Evolutionary conservation across 1,140 invertebrate species (phyloP), one percentile per base, ranked within the genome.

Genomic region (Phymorhynchus buccinoides): DNA sequence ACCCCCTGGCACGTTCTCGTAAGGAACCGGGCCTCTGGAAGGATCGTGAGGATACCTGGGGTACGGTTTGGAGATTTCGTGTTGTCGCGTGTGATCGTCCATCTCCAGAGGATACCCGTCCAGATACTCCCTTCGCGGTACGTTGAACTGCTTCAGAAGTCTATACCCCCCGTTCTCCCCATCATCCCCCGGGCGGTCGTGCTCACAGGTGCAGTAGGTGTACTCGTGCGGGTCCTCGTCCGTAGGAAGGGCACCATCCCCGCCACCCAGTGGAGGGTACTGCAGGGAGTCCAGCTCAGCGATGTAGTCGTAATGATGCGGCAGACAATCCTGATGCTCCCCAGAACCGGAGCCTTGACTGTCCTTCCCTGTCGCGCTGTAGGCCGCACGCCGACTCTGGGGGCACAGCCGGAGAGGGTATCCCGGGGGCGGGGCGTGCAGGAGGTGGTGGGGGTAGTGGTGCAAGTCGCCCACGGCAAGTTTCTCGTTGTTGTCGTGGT

Each of bases 331-430:
- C 48, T 18, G 12, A 14, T 14, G 22, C 12, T 52, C 48, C 48
- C n/a, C 48, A 2, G 48, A 52, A 30, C 44, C 79, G 30, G 41
- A 48, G n/a, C 44, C 30, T 4, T 41, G 27, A 1, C 32, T 12
- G 62, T 66, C n/a, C 32, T 27, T 39, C 22, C 30, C 1, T 52
- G 62, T 80, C 18, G 62, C 81, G 3, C 62, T 35, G 81, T 83
- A 83, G 81, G 81, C 81, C 44, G 66, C 81, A 9, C 81, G 81
- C 2, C 81, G 62, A 62, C 66, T 83, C 81, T 71, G 68, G 66
- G 81, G 81, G 37, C 81, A 83, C 37, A 83, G 48, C 32, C 73
- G 81, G 16, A 83, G 62, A 39, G 71, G 81, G 66, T 71, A 83
- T 9, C 56, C 56, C 18, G 12, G 56, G 56, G 12, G 56, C 56